Evolutionary conservation across 2,797 vertebrate species (phyloP).

Genomic region (Manis javanica): DNA sequence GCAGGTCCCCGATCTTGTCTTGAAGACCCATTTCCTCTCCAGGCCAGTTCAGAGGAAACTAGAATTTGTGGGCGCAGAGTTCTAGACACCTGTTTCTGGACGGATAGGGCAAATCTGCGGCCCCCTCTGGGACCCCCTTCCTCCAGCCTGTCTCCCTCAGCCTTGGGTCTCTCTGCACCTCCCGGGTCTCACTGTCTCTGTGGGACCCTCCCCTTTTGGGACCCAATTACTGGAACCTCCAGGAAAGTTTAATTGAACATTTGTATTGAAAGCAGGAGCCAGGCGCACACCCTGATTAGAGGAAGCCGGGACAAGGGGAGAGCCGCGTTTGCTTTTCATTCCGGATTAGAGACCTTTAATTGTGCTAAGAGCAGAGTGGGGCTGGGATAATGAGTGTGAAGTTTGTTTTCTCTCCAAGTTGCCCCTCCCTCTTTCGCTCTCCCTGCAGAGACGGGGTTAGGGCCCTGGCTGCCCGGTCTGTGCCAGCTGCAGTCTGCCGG

Average conservation of each 20-base stretch:
- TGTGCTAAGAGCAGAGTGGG: constrained; percentile 79
- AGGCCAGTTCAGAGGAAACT: neutral
- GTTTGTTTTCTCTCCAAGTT: constrained; percentile 77
- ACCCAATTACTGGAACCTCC: constrained; percentile 83
- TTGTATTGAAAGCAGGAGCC: constrained; percentile 84
- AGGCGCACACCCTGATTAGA: constrained; percentile 73
- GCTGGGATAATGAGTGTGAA: constrained; percentile 81
- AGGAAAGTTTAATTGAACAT: constrained; percentile 87
- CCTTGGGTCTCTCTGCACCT: neutral
- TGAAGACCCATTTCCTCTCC: neutral
- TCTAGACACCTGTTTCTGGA: neutral
- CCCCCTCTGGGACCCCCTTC: neutral
- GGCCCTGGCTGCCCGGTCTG: neutral
- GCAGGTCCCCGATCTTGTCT: neutral
- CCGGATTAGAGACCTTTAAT: constrained; percentile 84
- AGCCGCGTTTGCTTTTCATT: constrained; percentile 85
- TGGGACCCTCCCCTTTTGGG: constrained; percentile 61
- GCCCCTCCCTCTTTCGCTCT: constrained; percentile 67
- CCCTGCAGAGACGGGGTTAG: neutral
- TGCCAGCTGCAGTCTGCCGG: neutral
- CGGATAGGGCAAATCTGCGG: neutral
- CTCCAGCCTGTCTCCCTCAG: neutral
- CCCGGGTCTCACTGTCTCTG: neutral
- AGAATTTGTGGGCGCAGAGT: neutral
- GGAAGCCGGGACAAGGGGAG: constrained; percentile 72